These are phyloP conservation scores for Leptinotarsa haldemani DNA, from an alignment of 2,888 invertebrate species.

Conservation along the genomic window DNA sequence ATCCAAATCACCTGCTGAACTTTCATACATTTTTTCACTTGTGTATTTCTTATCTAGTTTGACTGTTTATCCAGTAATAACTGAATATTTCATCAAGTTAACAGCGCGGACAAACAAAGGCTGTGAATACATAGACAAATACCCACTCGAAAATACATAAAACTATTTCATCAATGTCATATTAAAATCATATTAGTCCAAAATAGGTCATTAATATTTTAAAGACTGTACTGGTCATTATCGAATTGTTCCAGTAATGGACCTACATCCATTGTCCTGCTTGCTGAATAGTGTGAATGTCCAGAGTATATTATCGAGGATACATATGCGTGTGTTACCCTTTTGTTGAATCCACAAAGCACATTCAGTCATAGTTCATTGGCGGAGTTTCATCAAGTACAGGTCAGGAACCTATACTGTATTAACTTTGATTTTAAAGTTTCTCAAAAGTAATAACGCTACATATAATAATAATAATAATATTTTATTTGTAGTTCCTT, in stretches of 20 bases:
- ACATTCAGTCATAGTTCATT: not conserved
- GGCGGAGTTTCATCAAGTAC: not conserved
- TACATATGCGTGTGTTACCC: constrained; percentile 20
- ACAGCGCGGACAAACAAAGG: constrained; percentile 1
- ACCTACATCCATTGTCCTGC: constrained; percentile 6
- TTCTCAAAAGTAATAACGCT: too few relatives aligned
- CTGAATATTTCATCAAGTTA: constrained; percentile 16
- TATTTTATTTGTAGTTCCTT: too few relatives aligned
- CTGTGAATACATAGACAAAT: constrained; percentile 10
- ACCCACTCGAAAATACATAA: not conserved
- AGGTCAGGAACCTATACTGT: not conserved
- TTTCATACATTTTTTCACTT: too few relatives aligned
- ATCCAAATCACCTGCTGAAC: not conserved
- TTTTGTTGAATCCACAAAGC: constrained; percentile 14
- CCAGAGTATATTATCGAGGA: constrained; percentile 11
- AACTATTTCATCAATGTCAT: constrained; percentile 16
- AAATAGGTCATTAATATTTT: constrained; percentile 19
- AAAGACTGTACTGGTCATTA: constrained; percentile 18
- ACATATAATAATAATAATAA: too few relatives aligned
- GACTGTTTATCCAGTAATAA: constrained; percentile 9
- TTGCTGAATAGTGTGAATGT: constrained; percentile 17
- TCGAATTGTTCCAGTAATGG: constrained; percentile 10
- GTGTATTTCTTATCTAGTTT: not conserved
- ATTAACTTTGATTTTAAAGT: too few relatives aligned
- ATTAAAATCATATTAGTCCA: constrained; percentile 22